Base-by-base conservation (phyloP, 2,888 invertebrate genomes). In the Adelphocoris suturalis region DNA sequence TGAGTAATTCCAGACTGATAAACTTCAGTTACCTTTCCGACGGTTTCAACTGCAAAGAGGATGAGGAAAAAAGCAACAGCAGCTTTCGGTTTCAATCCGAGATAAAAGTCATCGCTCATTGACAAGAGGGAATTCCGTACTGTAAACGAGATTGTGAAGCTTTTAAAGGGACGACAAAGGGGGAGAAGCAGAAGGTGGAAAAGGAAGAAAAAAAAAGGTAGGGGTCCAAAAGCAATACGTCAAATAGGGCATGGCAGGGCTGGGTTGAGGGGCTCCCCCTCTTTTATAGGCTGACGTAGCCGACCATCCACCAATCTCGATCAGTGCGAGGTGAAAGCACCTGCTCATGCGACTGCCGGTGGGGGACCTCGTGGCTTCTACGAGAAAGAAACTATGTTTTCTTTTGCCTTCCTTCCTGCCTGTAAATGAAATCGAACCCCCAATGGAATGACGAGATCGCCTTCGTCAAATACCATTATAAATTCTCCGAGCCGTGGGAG, bases 151-250 rank as follows among this genome's bases (percentile, higher is more conserved):
- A 47, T 78, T 46, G 78, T 78, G 78, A 78, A 19, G 68, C 68
- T 78, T 78, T 78, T 78, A 78, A 78, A 78, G 78, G 78, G 78
- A 78, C 46, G 16, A 47, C 78, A 78, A 19, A 14, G 46, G 78
- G 46, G 47, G 78, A 46, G 61, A n/a, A 68, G 78, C 78, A 47
- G 46, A 37, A 16, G 78, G n/a, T 47, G 78, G 27, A 12, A 78
- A 78, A 46, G 78, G 78, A 37, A 37, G 78, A 14, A 46, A 78
- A 78, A 78, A 78, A 78, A 78, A 46, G 47, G n/a, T 46, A 47
- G 78, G 47, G 78, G 46, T n/a, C 78, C 37, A 78, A 78, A 78
- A 78, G 78, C 78, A 78, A 78, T 78, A 78, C 78, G 78, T 78
- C 78, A 78, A 78, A 78, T 68, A 68, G 68, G 68, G 68, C 11